Conservation (phyloP, 37 sponge, comb jelly and placozoan genomes). For the Beroe ovata region DNA sequence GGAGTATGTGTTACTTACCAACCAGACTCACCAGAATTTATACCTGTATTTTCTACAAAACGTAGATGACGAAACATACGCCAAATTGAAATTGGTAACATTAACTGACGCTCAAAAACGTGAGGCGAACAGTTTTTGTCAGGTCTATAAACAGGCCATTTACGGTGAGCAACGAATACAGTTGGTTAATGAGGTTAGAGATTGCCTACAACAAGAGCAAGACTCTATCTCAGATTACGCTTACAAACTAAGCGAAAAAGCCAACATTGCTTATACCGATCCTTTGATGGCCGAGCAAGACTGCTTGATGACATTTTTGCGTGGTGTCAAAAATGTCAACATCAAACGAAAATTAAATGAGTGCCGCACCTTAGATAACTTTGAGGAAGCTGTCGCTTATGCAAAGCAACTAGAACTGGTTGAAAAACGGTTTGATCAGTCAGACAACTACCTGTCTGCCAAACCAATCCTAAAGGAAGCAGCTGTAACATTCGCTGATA, state of each 20-base stretch:
- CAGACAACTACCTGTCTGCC: slow-evolving; percentile 5
- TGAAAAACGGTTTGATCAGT: background rate
- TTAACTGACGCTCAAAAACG: background rate
- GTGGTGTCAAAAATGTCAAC: background rate
- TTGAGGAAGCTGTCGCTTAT: background rate
- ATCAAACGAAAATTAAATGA: background rate
- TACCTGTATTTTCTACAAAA: slow-evolving; percentile 1
- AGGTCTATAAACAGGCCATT: background rate
- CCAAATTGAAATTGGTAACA: background rate
- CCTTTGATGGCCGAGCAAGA: background rate
- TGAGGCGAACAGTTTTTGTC: background rate
- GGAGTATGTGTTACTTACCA: background rate
- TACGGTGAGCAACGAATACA: background rate
- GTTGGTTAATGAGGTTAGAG: background rate
- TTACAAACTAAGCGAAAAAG: background rate
- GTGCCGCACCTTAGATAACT: background rate
- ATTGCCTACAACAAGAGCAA: background rate
- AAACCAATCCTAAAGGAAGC: background rate
- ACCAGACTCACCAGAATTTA: background rate
- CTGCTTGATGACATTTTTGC: background rate
- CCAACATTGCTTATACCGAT: slow-evolving; percentile 3
- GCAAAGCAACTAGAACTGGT: slow-evolving; percentile 1
- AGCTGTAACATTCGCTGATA: slow-evolving; percentile 21
- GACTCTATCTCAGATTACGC: slow-evolving; percentile 3
- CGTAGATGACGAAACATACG: slow-evolving; percentile 11